Evolutionary conservation across 37 sponge, comb jelly and placozoan genomes (phyloP), one percentile per base, ranked within the genome.

Genomic region (Spongilla lacustris): DNA sequence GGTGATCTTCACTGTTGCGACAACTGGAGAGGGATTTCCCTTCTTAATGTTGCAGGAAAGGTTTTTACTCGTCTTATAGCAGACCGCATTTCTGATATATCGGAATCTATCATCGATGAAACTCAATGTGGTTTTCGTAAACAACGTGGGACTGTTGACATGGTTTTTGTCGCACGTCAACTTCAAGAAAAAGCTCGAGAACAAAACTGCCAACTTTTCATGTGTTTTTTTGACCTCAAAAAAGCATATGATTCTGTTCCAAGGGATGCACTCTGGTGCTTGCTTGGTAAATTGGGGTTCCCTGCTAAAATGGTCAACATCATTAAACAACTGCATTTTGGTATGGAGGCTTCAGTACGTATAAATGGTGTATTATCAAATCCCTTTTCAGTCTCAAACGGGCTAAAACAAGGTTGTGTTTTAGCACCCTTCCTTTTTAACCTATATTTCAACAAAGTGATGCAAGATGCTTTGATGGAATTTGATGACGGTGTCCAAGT

Each of bases 371-470:
- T 12, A 24, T 17, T 29, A 9, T 32, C 80, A 19, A 72, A 79
- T 46, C 73, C 21, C 29, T 70, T 81, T 76, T 78, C 49, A 38
- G 88, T 81, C 36, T 19, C 14, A 35, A 88, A 88, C 83, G 83
- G 89, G 19, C 50, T 89, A 74, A 83, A 80, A 36, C 89, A 89
- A 69, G 79, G 84, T 2, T 83, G 84, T 84, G 41, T 50, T n/a
- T 28, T 83, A 48, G 77, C 78, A 66, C 81, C 66, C 28, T 32
- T 74, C n/a, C 84, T 87, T 72, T 87, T 87, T 38, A 87, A 82
- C 83, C 82, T 89, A 2, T 89, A 89, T 74, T 83, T 83, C 28
- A 84, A 46, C 46, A 41, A 41, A 41, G 41, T 41, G 41, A 41
- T 41, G 41, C 41, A 41, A 41, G 41, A 41, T 41, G 41, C 41